Evolutionary conservation across 2,888 invertebrate genomes (phyloP), one percentile per base, ranked within the genome.

Genomic region (Adelphocoris suturalis): DNA sequence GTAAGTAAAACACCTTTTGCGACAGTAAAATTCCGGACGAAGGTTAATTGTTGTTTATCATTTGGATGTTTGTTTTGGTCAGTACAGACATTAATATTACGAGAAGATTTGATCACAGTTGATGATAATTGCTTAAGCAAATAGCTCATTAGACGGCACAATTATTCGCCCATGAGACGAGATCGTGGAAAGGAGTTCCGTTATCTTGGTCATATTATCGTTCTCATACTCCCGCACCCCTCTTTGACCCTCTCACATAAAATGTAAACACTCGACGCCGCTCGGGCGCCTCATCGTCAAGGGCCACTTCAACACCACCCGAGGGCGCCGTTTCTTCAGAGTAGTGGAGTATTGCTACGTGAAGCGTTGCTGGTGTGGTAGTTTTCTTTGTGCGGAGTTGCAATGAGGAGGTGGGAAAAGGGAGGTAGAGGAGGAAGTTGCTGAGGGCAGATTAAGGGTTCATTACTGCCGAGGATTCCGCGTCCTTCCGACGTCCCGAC

Each of bases 321-420:
- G 57, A 57, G 57, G 57, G 57, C n/a, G 16, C 57, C 16, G 57
- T 57, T 57, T 57, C 57, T n/a, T 57, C 19, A 57, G 7, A 5
- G 14, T 7, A n/a, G n/a, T n/a, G 57, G 37, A 37, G 37, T 7
- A 7, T 37, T 37, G 37, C 37, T 37, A 37, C 37, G 37, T 37
- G 37, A 2, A 4, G 7, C 37, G 37, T 37, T 2, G 16, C 57
- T 5, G 16, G n/a, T 57, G 57, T 57, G 57, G 57, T 57, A 57
- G 57, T 57, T 57, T 57, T 57, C 57, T 57, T 57, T 57, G 57
- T 57, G n/a, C 16, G n/a, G n/a, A n/a, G n/a, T n/a, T 57, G 16
- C 57, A 1, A 0, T n/a, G n/a, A n/a, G n/a, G 0, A n/a, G n/a
- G 57, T n/a, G 57, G n/a, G n/a, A 57, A 37, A 7, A 37, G 37